A percentile compares a stretch with the other conserved stretches of the same genome.
Conservation (phyloP, 2,113 vertebrate genomes). For the Hystrix brachyura region DNA sequence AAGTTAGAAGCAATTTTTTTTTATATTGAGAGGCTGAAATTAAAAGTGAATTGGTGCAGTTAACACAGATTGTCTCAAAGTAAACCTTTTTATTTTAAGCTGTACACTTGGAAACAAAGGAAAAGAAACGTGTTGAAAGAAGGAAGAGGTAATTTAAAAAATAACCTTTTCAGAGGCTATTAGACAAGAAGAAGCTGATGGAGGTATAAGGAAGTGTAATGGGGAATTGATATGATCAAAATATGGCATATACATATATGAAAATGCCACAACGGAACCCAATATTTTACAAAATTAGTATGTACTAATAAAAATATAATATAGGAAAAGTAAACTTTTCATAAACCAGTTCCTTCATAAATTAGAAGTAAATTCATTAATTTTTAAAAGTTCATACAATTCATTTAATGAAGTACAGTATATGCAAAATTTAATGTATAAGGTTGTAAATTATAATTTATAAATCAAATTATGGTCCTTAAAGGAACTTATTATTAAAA, state of each 20-base stretch:
- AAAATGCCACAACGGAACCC: not conserved
- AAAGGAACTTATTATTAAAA: conserved; percentile 1
- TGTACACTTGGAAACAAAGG: conserved; percentile 23
- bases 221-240: not conserved
- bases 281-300: not conserved
- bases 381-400: not conserved
- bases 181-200: not conserved
- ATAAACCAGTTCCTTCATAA: conserved; percentile 25
- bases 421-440: conserved; percentile 14
- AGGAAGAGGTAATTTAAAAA: conserved; percentile 24
- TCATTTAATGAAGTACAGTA: not conserved
- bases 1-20: conserved; percentile 50
- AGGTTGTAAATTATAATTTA: not conserved
- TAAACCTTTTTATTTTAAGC: conserved; percentile 36
- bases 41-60: conserved; percentile 21
- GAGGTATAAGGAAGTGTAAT: not conserved
- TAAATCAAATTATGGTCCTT: not conserved
- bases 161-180: not conserved
- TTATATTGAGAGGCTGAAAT: conserved; percentile 21
- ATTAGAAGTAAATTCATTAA: conserved; percentile 7
- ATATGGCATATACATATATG: not conserved
- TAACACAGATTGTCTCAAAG: not conserved
- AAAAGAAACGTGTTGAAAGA: conserved; percentile 24
- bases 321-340: not conserved
- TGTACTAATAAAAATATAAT: not conserved